Evolutionary conservation across 2,888 invertebrate genomes (phyloP).

Genomic region (Lasioglossum calceatum): DNA sequence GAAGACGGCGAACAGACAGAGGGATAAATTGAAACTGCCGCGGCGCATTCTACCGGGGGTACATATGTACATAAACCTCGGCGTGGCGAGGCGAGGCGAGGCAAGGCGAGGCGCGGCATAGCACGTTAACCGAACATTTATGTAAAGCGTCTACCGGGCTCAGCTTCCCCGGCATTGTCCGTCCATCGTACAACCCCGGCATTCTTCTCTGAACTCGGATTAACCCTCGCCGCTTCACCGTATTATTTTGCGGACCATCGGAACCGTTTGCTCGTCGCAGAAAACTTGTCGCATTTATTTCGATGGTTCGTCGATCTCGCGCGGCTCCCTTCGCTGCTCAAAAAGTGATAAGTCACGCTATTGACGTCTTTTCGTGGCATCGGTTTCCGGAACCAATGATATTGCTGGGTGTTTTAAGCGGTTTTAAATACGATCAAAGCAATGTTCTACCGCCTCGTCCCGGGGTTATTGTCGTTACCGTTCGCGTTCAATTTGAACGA

Average conservation of each 20-base stretch:
- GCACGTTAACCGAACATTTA: constrained; percentile 63
- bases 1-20: constrained; percentile 9
- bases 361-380: background rate
- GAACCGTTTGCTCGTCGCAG: background rate
- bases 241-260: background rate
- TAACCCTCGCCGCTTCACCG: background rate
- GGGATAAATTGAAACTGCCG: constrained; percentile 46
- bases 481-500: too few relatives aligned
- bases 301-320: background rate
- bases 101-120: background rate
- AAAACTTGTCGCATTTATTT: background rate
- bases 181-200: background rate
- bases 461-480: too few relatives aligned
- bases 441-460: too few relatives aligned
- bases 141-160: constrained; percentile 30
- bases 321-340: background rate
- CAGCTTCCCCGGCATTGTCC: constrained; percentile 4
- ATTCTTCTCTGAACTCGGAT: background rate
- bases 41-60: constrained; percentile 41
- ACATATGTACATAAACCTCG: constrained; percentile 5
- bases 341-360: background rate
- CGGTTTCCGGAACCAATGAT: background rate
- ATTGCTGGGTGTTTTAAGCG: background rate
- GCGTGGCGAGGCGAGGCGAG: background rate
- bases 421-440: too few relatives aligned